phyloP scores from a whole-genome alignment of 2,797 vertebrate genomes.

The Chelon auratus region DNA sequence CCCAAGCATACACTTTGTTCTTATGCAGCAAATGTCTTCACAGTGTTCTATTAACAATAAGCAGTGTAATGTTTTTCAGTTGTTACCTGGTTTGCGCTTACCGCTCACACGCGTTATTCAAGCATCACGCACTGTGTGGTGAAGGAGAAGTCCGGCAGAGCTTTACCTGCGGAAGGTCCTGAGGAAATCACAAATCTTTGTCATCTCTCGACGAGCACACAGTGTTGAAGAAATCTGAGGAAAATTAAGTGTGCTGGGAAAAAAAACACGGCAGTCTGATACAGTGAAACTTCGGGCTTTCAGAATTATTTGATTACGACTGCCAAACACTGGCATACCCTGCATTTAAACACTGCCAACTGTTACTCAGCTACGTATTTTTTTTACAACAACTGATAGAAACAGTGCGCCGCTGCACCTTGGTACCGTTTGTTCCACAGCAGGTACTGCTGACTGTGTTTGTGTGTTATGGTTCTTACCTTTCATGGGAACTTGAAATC shows the following conservation, averaged over 20 bases:
- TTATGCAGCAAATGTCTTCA: background rate
- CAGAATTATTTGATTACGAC: background rate
- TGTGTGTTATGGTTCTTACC: conserved; percentile 41
- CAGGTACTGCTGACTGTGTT: conserved; percentile 8
- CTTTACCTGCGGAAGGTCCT: conserved; percentile 8
- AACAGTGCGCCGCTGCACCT: background rate
- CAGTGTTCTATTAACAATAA: conserved; percentile 16
- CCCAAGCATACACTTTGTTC: conserved; percentile 2
- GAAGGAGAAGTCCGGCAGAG: background rate
- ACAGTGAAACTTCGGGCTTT: background rate
- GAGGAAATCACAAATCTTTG: conserved; percentile 15
- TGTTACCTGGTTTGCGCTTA: conserved; percentile 38
- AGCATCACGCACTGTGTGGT: background rate
- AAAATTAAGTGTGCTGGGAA: background rate
- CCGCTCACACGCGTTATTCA: background rate
- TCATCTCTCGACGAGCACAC: conserved; percentile 13
- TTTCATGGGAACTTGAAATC: conserved; percentile 23
- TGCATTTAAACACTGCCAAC: conserved; percentile 8
- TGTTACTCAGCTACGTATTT: background rate
- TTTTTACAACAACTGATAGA: background rate
- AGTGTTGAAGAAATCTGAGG: background rate
- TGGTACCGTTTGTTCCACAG: background rate
- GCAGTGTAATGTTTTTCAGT: background rate
- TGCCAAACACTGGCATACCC: conserved; percentile 1
- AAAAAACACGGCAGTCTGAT: background rate